Conservation (phyloP, 2,888 invertebrate species). For the Nezara viridula region DNA sequence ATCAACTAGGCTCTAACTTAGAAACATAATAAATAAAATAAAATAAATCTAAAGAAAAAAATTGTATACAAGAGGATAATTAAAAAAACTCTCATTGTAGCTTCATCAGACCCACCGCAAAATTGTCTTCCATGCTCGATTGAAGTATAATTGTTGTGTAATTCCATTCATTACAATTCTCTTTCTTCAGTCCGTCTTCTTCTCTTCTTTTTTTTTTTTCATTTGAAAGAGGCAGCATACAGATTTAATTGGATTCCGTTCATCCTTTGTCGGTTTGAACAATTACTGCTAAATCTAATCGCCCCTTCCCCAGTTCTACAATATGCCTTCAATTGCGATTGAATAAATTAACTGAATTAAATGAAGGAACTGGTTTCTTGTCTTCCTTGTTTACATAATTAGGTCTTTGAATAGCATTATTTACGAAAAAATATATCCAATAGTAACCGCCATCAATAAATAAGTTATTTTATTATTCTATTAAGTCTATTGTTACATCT, state of each 20-base stretch:
- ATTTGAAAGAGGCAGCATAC: not conserved
- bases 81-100: not conserved
- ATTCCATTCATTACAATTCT: not conserved
- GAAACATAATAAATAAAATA: not conserved
- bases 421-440: not conserved
- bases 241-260: slow-evolving; percentile 32
- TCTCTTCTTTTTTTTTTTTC: not conserved
- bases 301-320: not conserved
- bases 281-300: slow-evolving; percentile 13
- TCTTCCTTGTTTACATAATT: not conserved
- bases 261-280: slow-evolving; percentile 22
- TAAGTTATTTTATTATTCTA: too few relatives aligned
- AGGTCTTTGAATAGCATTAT: not conserved
- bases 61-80: not conserved
- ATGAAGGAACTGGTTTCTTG: not conserved
- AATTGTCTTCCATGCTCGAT: not conserved
- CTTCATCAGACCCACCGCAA: not conserved
- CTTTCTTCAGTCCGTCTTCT: not conserved
- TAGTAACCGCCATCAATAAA: too few relatives aligned
- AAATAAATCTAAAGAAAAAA: not conserved
- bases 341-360: slow-evolving; percentile 6
- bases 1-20: not conserved
- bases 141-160: not conserved
- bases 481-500: too few relatives aligned
- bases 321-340: not conserved